Percentiles rank a stretch among this genome's conserved stretches.
These are phyloP conservation scores for Drosophila pectinifera DNA, from an alignment of 1,140 invertebrate species.

Conservation along the genomic window DNA sequence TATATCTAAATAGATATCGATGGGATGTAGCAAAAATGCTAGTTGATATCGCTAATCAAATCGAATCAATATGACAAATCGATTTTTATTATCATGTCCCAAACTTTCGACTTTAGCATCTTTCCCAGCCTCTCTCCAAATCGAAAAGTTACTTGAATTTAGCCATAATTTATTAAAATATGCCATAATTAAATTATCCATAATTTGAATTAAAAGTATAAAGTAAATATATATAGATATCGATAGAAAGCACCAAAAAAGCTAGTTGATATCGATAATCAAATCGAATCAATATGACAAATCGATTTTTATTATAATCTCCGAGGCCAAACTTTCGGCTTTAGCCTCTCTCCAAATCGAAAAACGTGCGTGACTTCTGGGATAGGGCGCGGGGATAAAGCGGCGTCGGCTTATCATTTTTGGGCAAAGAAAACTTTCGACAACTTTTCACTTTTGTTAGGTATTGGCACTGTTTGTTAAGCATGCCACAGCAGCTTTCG, in stretches of 20 bases:
- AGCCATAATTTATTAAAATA: too few species aligned
- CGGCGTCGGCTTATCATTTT: constrained; percentile 57
- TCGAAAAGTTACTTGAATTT: too few species aligned
- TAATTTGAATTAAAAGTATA: too few species aligned
- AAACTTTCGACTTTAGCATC: constrained; percentile 1
- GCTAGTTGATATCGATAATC: background rate
- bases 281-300: background rate
- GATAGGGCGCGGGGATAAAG: background rate
- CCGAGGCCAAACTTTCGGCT: background rate
- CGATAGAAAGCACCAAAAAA: background rate
- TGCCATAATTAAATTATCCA: too few species aligned
- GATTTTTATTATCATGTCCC: too few species aligned
- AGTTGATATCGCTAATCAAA: background rate
- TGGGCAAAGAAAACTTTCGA: constrained; percentile 51
- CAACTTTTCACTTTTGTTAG: constrained; percentile 78
- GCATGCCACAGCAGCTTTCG: constrained; percentile 54
- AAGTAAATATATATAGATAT: too few species aligned
- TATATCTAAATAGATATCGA: background rate
- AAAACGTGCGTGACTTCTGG: constrained; percentile 37
- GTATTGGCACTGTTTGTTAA: constrained; percentile 37
- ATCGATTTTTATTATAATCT: background rate
- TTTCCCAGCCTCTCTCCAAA: constrained; percentile 44
- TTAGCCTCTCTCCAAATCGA: constrained; percentile 46
- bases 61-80: background rate
- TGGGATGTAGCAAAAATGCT: too few species aligned